Evolutionary conservation across 2,113 vertebrate genomes (phyloP).

Genomic region (Regulus satrapa): DNA sequence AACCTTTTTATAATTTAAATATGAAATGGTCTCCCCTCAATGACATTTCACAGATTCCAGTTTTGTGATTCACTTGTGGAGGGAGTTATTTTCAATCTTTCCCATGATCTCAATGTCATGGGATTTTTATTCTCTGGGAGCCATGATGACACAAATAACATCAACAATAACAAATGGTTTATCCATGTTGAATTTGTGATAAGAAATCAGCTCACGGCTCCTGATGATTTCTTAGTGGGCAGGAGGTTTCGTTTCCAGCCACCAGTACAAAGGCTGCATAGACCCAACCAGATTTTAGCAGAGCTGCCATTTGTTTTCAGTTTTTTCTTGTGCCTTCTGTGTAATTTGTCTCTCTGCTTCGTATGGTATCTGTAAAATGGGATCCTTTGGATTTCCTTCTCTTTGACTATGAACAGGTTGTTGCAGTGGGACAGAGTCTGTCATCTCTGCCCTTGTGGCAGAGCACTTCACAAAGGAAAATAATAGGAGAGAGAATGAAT

Average conservation of each 20-base stretch:
- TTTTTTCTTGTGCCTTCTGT: background rate
- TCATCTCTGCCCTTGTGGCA: background rate
- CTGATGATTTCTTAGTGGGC: background rate
- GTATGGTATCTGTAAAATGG: background rate
- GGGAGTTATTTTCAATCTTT: constrained; percentile 65
- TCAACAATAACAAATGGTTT: background rate
- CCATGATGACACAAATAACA: background rate
- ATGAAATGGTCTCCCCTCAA: background rate
- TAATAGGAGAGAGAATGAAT: background rate
- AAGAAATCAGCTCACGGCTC: background rate
- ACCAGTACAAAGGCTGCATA: background rate
- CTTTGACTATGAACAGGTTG: background rate
- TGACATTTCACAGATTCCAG: constrained; percentile 44
- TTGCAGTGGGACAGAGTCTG: background rate
- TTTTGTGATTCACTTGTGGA: constrained; percentile 61
- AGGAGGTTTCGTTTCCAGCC: background rate
- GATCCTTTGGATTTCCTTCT: background rate
- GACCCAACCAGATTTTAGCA: background rate
- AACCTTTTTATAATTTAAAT: background rate
- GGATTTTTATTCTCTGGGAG: constrained; percentile 41
- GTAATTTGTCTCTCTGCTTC: background rate
- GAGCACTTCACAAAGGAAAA: background rate
- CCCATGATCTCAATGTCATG: constrained; percentile 70
- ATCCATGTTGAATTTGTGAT: background rate
- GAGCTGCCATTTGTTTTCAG: background rate